Conservation (phyloP, 2,113 vertebrate genomes). For the Oncorhynchus tshawytscha region DNA sequence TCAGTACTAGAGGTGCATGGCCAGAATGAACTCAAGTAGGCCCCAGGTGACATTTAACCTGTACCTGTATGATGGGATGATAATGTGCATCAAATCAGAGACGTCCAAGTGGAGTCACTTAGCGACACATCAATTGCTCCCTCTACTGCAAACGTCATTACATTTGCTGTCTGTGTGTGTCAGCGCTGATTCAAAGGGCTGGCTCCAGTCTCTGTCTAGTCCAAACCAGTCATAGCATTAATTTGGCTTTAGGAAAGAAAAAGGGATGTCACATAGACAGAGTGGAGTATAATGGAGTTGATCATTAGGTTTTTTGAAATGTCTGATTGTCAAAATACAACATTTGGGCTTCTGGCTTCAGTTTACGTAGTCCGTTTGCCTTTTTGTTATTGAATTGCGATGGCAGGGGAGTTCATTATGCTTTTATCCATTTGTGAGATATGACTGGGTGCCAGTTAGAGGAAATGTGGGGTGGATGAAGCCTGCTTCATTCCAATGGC, state of each 20-base stretch:
- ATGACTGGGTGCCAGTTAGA: neutral
- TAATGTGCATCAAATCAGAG: neutral
- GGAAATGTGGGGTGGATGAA: neutral
- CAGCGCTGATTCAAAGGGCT: neutral
- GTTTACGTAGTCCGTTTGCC: neutral
- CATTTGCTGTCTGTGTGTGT: neutral
- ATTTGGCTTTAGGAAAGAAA: neutral
- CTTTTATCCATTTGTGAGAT: neutral
- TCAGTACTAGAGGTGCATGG: neutral
- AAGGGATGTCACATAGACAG: neutral
- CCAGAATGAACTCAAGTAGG: neutral
- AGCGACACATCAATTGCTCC: neutral
- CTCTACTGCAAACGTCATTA: slow-evolving; percentile 5
- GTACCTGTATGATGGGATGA: neutral
- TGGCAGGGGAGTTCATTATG: neutral
- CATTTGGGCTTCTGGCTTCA: neutral
- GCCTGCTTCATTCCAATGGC: neutral
- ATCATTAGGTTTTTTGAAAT: neutral
- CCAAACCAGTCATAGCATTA: neutral
- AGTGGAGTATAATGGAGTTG: too few relatives aligned
- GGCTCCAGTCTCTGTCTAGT: neutral
- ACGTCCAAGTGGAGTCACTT: neutral
- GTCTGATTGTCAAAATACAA: neutral
- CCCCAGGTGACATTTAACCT: neutral
- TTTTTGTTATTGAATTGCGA: neutral